Base-by-base conservation (phyloP, 2,113 vertebrate genomes). In the Martes martes region DNA sequence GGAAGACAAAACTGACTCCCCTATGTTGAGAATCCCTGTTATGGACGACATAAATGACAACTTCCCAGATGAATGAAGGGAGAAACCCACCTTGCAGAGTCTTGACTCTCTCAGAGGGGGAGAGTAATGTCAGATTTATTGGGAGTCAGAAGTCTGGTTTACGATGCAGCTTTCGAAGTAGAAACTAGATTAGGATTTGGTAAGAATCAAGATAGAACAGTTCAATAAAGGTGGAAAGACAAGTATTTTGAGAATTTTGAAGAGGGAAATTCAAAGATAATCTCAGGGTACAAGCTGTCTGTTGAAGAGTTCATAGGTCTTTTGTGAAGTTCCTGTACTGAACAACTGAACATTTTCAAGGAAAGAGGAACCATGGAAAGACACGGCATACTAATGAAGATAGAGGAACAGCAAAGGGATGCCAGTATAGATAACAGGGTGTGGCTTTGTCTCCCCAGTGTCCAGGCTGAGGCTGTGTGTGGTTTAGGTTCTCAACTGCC, bases 261-360 rank as follows among this genome's bases (percentile, higher is more conserved):
- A 47, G 47, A 67, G 16, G 93, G 9, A 15, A 9, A 47, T 45
- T 83, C 39, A 92, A 95, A 92, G 45, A 61, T 26, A 95, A 59
- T 42, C 14, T 78, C 86, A 78, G 11, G n/a, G 57, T 15, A 39
- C 8, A 88, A 76, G 23, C 2, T 19, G 1, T 55, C 11, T 18
- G 11, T 19, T 59, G 33, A 92, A 81, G 10, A 74, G 26, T 1
- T 45, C 6, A 31, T 63, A 65, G 21, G 18, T 15, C 19, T 86
- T 80, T 52, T 1, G 33, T n/a, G 26, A 95, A 67, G 19, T 69
- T 89, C 9, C 50, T 86, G 2, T 23, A 87, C 47, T 50, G 26
- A 82, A 89, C 28, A 52, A 21, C n/a, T 11, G n/a, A 89, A 39
- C 19, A 59, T 74, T 33, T 50, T 9, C 52, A 10, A 59, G 11